A percentile compares a stretch with the other conserved stretches of the same genome.
phyloP scores from a whole-genome alignment of 2,888 invertebrate genomes.

The Adelognathus sp. region DNA sequence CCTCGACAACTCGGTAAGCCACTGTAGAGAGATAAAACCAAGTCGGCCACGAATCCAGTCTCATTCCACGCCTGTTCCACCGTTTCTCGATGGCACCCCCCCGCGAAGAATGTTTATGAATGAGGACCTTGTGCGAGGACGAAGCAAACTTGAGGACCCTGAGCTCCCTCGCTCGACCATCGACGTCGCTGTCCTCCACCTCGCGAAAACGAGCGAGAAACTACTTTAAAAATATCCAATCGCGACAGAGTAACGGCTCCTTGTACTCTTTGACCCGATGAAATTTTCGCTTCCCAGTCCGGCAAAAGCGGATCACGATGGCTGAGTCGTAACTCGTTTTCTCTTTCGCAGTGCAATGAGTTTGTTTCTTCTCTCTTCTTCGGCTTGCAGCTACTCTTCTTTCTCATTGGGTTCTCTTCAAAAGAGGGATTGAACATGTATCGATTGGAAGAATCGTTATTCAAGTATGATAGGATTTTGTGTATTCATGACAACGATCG shows the following conservation, averaged over 20 bases:
- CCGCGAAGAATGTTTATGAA: conserved; percentile 71
- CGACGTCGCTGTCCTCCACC: background rate
- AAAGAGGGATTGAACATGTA: conserved; percentile 14
- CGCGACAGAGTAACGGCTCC: background rate
- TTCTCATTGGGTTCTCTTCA: conserved; percentile 7
- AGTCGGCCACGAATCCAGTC: background rate
- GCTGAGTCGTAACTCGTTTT: conserved; percentile 44
- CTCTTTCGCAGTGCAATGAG: background rate
- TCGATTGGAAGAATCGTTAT: conserved; percentile 34
- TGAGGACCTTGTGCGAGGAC: conserved; percentile 58
- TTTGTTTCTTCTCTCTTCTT: background rate
- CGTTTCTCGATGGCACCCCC: conserved; percentile 27
- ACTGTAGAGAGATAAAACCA: conserved; percentile 19
- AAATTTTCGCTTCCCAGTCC: conserved; percentile 43
- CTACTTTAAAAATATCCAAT: conserved; percentile 40
- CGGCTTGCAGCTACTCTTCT: background rate
- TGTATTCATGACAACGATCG: conserved; percentile 40
- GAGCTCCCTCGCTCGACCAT: background rate
- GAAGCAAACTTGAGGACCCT: conserved; percentile 9
- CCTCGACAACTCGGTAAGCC: background rate
- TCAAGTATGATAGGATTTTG: conserved; percentile 38
- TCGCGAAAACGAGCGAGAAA: background rate
- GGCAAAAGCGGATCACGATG: background rate
- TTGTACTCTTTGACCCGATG: conserved; percentile 30
- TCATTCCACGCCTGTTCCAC: conserved; percentile 4